A percentile compares a stretch with the other conserved stretches of the same genome.
Conservation (phyloP, 2,888 invertebrate species). For the Malacosoma neustria region DNA sequence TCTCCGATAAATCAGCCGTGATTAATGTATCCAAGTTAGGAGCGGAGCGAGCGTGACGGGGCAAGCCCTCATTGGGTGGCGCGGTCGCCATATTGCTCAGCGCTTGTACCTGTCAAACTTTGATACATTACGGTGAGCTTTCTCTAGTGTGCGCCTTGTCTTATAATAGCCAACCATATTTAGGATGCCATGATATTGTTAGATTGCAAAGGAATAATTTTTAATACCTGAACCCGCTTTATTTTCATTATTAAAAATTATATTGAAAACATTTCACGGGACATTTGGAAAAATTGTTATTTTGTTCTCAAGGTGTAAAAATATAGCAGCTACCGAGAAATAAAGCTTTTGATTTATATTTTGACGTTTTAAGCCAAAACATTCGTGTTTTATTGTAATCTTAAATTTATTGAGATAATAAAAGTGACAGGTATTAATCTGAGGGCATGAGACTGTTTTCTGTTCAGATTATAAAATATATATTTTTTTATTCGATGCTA, state of each 20-base stretch:
- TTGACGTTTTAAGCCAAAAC: constrained; percentile 61
- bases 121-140: constrained; percentile 64
- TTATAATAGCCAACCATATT: constrained; percentile 55
- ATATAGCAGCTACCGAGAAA: constrained; percentile 43
- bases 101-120: constrained; percentile 73
- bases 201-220: constrained; percentile 22
- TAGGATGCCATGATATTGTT: constrained; percentile 32
- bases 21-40: constrained; percentile 64
- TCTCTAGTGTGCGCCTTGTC: constrained; percentile 66
- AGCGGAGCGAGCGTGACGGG: constrained; percentile 63
- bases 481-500: neutral
- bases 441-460: constrained; percentile 17
- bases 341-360: constrained; percentile 55
- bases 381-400: constrained; percentile 46
- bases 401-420: constrained; percentile 53
- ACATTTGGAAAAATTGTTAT: constrained; percentile 44
- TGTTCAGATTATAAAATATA: constrained; percentile 3
- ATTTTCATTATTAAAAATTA: constrained; percentile 9
- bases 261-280: constrained; percentile 35
- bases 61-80: constrained; percentile 71
- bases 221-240: constrained; percentile 16
- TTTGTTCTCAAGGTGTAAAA: constrained; percentile 59
- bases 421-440: constrained; percentile 42
- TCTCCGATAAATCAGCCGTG: constrained; percentile 67
- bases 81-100: constrained; percentile 69